These are phyloP conservation scores for Gila robusta DNA, from an alignment of 2,797 vertebrate genomes.

Conservation along the genomic window DNA sequence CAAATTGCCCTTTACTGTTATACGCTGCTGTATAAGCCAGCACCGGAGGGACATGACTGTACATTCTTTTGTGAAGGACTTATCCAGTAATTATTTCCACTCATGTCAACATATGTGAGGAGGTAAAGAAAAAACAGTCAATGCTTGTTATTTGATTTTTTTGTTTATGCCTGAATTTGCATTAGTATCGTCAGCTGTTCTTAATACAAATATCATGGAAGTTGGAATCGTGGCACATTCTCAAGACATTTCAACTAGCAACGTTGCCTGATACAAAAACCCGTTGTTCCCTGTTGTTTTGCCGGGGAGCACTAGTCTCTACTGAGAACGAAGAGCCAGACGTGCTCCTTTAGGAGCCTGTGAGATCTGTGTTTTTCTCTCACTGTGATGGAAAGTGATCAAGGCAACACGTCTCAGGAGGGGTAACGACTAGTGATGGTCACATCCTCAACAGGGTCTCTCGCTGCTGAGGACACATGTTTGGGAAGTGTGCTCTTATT, in stretches of 20 bases:
- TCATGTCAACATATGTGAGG: neutral
- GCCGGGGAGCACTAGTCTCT: conserved; percentile 55
- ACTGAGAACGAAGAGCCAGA: conserved; percentile 59
- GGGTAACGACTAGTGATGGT: conserved; percentile 61
- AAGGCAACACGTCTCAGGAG: conserved; percentile 76
- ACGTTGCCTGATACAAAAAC: conserved; percentile 62
- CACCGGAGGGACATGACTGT: neutral
- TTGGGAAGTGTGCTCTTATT: conserved; percentile 28
- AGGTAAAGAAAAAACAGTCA: neutral
- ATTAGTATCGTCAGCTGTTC: neutral
- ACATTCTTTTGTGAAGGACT: conserved; percentile 3
- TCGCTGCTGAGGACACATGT: conserved; percentile 23
- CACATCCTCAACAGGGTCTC: conserved; percentile 54
- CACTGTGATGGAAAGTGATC: conserved; percentile 79
- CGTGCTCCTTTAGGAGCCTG: conserved; percentile 67
- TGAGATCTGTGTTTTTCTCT: conserved; percentile 62
- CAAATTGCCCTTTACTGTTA: conserved; percentile 15
- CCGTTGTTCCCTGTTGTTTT: conserved; percentile 62
- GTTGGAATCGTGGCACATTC: neutral
- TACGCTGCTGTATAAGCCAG: conserved; percentile 21
- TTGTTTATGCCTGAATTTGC: neutral
- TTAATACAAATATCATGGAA: conserved; percentile 7
- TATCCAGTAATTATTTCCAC: neutral
- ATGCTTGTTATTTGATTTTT: neutral
- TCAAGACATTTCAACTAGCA: conserved; percentile 35